phyloP scores from a whole-genome alignment of 2,797 vertebrate genomes.

The Melanotaenia boesemani region DNA sequence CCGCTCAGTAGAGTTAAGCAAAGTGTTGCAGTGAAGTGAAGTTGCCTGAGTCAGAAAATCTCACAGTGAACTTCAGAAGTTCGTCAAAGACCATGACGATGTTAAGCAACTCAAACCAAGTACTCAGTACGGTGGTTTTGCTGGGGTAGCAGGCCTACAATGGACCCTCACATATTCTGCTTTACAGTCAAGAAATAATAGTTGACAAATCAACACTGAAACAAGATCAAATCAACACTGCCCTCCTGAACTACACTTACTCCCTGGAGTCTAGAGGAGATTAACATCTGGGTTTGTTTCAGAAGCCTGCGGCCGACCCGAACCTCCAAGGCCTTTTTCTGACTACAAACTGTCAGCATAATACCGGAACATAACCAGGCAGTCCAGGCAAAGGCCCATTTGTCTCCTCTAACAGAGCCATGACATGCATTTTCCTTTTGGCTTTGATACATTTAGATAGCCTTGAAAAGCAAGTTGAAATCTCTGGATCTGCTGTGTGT shows the following conservation, averaged over 20 bases:
- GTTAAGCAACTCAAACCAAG: slow-evolving; percentile 51
- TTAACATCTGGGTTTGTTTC: slow-evolving; percentile 69
- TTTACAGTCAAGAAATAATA: slow-evolving; percentile 49
- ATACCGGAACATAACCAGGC: slow-evolving; percentile 51
- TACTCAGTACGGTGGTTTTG: slow-evolving; percentile 14
- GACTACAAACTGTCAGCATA: slow-evolving; percentile 46
- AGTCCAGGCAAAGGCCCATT: slow-evolving; percentile 32
- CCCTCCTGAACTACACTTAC: slow-evolving; percentile 41
- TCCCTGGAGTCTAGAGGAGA: slow-evolving; percentile 41
- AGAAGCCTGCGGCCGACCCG: slow-evolving; percentile 36
- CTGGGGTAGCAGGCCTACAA: slow-evolving; percentile 36
- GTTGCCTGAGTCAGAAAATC: slow-evolving; percentile 41
- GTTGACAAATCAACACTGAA: slow-evolving; percentile 47
- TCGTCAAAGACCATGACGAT: slow-evolving; percentile 40
- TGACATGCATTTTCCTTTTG: slow-evolving; percentile 31
- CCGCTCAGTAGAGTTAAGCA: slow-evolving; percentile 39
- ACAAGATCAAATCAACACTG: slow-evolving; percentile 40
- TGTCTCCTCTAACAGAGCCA: slow-evolving; percentile 55
- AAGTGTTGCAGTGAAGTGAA: slow-evolving; percentile 27
- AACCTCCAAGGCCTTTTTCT: slow-evolving; percentile 33
- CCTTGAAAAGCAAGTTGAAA: slow-evolving; percentile 16
- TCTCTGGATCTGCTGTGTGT: slow-evolving; percentile 33
- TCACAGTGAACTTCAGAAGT: slow-evolving; percentile 57
- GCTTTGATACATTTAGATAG: slow-evolving; percentile 28
- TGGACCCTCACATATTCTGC: slow-evolving; percentile 45